Conservation (phyloP, 2,888 invertebrate genomes). For the Dryobota labecula region DNA sequence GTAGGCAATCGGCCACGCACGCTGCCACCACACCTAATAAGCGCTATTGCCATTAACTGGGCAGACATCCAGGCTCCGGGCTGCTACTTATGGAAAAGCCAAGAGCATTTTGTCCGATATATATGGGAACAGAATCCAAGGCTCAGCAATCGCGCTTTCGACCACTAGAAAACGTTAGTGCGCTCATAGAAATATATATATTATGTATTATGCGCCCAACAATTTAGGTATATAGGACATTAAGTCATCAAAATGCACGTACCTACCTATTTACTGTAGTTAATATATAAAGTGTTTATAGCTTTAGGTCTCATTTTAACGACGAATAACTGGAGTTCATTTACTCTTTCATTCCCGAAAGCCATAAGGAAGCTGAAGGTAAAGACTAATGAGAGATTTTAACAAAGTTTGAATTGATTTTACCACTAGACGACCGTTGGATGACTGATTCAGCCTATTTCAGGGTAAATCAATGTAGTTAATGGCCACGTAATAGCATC, state of each 20-base stretch:
- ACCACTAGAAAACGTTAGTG: not conserved
- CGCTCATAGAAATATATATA: too few relatives aligned
- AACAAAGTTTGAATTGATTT: not conserved
- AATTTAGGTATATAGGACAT: not conserved
- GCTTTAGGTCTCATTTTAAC: conserved; percentile 4
- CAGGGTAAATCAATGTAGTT: not conserved
- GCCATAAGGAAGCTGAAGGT: conserved; percentile 25
- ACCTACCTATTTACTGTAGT: not conserved
- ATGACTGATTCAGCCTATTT: not conserved
- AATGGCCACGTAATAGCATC: not conserved
- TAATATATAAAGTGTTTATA: conserved; percentile 1
- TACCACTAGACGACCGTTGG: not conserved
- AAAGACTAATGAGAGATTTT: conserved; percentile 12
- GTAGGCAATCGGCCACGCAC: not conserved
- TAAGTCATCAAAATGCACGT: not conserved
- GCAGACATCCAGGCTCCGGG: not conserved
- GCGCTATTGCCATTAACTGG: not conserved
- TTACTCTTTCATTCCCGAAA: conserved; percentile 18
- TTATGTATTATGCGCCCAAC: not conserved
- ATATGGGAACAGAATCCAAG: not conserved
- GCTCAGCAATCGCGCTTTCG: not conserved
- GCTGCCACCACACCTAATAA: not conserved
- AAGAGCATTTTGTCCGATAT: not conserved
- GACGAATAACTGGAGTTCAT: conserved; percentile 10
- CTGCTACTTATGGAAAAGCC: not conserved